These are phyloP conservation scores for Leptarthrus brevirostris DNA, from an alignment of 2,888 invertebrate genomes.

Conservation along the genomic window DNA sequence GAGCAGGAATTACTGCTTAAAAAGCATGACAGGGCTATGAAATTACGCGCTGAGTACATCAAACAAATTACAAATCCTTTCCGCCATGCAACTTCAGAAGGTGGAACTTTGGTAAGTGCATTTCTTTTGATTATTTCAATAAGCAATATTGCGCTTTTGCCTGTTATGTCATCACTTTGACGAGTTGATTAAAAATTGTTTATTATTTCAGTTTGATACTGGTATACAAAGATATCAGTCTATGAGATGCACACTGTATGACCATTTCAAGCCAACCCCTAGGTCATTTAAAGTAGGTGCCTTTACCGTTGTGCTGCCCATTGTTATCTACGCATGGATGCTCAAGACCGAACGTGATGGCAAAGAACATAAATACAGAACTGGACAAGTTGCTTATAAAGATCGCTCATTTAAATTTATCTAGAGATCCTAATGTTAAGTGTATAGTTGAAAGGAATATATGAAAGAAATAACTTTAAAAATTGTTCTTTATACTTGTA, in stretches of 20 bases:
- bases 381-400: slow-evolving; percentile 80
- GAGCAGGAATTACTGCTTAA: slow-evolving; percentile 26
- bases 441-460: background rate
- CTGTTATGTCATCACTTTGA: slow-evolving; percentile 63
- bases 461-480: no score
- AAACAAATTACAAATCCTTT: slow-evolving; percentile 79
- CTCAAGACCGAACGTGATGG: slow-evolving; percentile 69
- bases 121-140: background rate
- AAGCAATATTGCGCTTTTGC: background rate
- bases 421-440: slow-evolving; percentile 64
- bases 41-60: slow-evolving; percentile 74
- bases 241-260: slow-evolving; percentile 74
- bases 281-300: slow-evolving; percentile 70
- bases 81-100: slow-evolving; percentile 74
- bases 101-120: slow-evolving; percentile 78
- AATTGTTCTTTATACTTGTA: no score
- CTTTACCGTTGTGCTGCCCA: slow-evolving; percentile 70
- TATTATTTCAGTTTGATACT: slow-evolving; percentile 80
- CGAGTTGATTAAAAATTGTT: background rate
- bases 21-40: slow-evolving; percentile 61
- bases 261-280: slow-evolving; percentile 76
- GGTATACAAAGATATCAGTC: slow-evolving; percentile 79
- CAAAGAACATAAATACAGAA: slow-evolving; percentile 72
- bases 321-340: slow-evolving; percentile 69
- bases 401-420: slow-evolving; percentile 78